Percentiles rank a stretch among this genome's conserved stretches.
Evolutionary conservation across 2,888 invertebrate species (phyloP).

Genomic region (Chromoteleia sp.): DNA sequence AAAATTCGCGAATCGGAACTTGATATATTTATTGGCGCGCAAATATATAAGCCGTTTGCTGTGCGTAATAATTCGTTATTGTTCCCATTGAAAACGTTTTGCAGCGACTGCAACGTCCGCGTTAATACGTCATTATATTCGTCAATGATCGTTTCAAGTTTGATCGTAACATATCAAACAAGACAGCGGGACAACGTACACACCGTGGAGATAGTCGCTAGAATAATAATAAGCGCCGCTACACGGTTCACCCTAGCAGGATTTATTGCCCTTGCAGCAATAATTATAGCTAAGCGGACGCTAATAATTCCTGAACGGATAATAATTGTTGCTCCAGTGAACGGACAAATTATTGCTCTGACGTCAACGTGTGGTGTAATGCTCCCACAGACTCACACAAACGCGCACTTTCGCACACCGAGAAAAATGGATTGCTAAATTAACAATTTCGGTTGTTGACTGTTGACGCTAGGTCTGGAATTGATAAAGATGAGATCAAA

Average conservation of each 20-base stretch:
- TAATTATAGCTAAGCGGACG: slow-evolving; percentile 71
- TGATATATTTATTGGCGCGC: slow-evolving; percentile 40
- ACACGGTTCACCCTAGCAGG: slow-evolving; percentile 68
- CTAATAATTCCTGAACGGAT: slow-evolving; percentile 72
- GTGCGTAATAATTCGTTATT: slow-evolving; percentile 55
- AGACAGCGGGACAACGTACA: slow-evolving; percentile 66
- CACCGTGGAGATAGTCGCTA: slow-evolving; percentile 67
- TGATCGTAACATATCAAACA: slow-evolving; percentile 69
- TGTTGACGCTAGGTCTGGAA: not conserved
- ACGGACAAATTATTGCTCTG: slow-evolving; percentile 70
- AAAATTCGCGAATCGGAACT: slow-evolving; percentile 12
- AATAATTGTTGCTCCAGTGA: slow-evolving; percentile 71
- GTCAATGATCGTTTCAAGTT: slow-evolving; percentile 67
- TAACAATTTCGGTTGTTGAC: slow-evolving; percentile 53
- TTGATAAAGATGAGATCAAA: slow-evolving; percentile 29
- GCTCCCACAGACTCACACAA: slow-evolving; percentile 59
- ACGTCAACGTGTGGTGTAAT: slow-evolving; percentile 67
- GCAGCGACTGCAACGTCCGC: slow-evolving; percentile 52
- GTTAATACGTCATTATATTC: slow-evolving; percentile 65
- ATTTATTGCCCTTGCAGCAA: slow-evolving; percentile 72
- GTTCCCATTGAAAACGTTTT: slow-evolving; percentile 39
- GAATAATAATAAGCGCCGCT: slow-evolving; percentile 70
- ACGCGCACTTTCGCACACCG: slow-evolving; percentile 30
- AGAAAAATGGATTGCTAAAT: slow-evolving; percentile 56
- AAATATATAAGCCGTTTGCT: slow-evolving; percentile 44